phyloP scores from a whole-genome alignment of 1,140 invertebrate genomes.

The Rhynchophorus ferrugineus region DNA sequence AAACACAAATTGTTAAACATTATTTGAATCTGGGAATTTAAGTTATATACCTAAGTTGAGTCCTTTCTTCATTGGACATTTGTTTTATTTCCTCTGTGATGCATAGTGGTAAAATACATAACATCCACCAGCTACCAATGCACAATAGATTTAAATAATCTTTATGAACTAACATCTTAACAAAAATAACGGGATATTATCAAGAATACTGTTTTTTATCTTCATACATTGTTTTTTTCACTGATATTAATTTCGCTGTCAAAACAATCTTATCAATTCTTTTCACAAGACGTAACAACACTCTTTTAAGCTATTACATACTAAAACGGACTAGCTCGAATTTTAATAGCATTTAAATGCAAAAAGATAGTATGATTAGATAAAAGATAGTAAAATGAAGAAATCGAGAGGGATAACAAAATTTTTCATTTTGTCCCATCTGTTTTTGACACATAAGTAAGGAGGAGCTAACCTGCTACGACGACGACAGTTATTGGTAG shows the following conservation, averaged over 20 bases:
- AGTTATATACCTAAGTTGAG: conserved; percentile 21
- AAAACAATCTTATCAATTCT: conserved; percentile 9
- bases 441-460: conserved; percentile 8
- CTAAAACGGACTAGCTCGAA: too few species aligned
- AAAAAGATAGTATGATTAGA: conserved; percentile 4
- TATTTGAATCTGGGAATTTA: neutral
- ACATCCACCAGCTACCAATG: conserved; percentile 17
- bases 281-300: neutral
- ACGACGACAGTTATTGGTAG: conserved; percentile 7
- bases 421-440: conserved; percentile 17
- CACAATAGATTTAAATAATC: conserved; percentile 10
- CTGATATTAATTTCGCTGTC: conserved; percentile 13
- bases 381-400: too few species aligned
- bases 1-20: neutral
- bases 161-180: conserved; percentile 20
- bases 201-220: conserved; percentile 20
- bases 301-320: too few species aligned
- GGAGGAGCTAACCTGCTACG: conserved; percentile 16
- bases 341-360: neutral
- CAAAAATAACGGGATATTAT: conserved; percentile 19
- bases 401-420: too few species aligned
- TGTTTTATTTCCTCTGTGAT: conserved; percentile 19
- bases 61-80: conserved; percentile 24
- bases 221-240: conserved; percentile 29
- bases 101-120: conserved; percentile 16